Percentiles rank a stretch among this genome's conserved stretches.
Conservation (phyloP, 2,113 vertebrate genomes). For the Sander lucioperca region DNA sequence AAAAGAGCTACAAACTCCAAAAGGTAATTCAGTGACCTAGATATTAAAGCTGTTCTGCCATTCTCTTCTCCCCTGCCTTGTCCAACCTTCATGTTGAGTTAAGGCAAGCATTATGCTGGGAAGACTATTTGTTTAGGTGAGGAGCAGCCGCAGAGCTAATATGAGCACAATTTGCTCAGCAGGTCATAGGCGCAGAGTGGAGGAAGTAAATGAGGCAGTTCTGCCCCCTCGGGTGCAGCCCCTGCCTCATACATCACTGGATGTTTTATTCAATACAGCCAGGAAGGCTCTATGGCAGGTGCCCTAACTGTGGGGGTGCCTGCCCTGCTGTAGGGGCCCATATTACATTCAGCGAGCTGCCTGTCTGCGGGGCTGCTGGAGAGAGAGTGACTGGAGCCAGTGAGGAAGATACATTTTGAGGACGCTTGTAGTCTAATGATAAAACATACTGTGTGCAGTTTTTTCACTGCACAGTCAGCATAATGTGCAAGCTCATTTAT, state of each 20-base stretch:
- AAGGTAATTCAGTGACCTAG: constrained; percentile 84
- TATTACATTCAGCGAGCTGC: constrained; percentile 78
- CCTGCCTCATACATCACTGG: constrained; percentile 86
- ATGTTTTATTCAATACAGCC: constrained; percentile 88
- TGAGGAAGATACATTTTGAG: constrained; percentile 66
- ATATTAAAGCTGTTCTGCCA: constrained; percentile 79
- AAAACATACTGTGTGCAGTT: constrained; percentile 66
- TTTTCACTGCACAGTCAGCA: constrained; percentile 73
- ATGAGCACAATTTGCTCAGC: constrained; percentile 86
- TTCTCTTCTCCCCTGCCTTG: constrained; percentile 67
- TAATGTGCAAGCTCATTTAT: constrained; percentile 60
- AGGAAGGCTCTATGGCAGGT: constrained; percentile 83
- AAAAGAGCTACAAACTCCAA: constrained; percentile 62
- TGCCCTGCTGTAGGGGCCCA: constrained; percentile 78
- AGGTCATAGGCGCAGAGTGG: constrained; percentile 83
- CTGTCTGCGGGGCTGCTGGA: constrained; percentile 66
- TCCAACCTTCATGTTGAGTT: constrained; percentile 81
- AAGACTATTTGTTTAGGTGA: constrained; percentile 86
- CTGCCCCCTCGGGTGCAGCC: constrained; percentile 83
- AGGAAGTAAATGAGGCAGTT: constrained; percentile 85
- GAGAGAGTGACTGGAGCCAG: constrained; percentile 64
- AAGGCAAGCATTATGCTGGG: constrained; percentile 81
- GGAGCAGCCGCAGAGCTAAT: constrained; percentile 85
- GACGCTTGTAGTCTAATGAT: constrained; percentile 71
- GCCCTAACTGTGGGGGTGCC: constrained; percentile 78